Evolutionary conservation across 2,113 vertebrate species (phyloP), one percentile per base, ranked within the genome.

Genomic region (Spizaetus ornatus): DNA sequence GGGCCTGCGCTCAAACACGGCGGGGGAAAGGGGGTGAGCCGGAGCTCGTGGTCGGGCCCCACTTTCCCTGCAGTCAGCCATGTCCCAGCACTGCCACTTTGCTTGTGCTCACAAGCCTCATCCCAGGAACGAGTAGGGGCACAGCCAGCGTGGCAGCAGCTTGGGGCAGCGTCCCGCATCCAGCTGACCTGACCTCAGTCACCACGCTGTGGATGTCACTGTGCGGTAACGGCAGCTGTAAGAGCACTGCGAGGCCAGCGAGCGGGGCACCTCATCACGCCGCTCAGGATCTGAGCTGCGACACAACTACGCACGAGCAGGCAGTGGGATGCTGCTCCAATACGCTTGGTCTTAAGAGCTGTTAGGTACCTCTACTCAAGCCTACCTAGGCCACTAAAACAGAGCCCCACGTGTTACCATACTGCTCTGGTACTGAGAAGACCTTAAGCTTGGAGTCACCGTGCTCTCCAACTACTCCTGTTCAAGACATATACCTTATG

Each of bases 221-320:
- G 1, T 4, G 26, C 1, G 7, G 43, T 20, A 36, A 62, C 22
- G 65, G 74, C 31, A 62, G 69, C 58, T 66, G 11, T 19, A 61
- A 58, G 11, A 56, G 10, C 47, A 53, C 48, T 3, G 34, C 0
- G 0, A 91, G 48, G 43, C 43, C 3, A 7, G 52, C 5, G 7
- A 65, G 27, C 1, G 6, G 19, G 18, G 21, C 40, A 26, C 61
- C 70, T 23, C 4, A 1, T 29, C 29, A 42, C 29, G 15, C 11
- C 2, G 0, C 34, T 3, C 1, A 9, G 5, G 10, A 20, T 34
- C 66, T 21, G 36, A 91, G 43, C 58, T 15, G 3, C 5, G 1
- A 15, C 23, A 58, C 22, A 72, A 11, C 40, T 26, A 52, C 0
- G 0, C 9, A 9, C 0, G 0, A 79, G 65, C 26, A 52, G 12